Evolutionary conservation across 2,797 vertebrate species (phyloP), one percentile per base, ranked within the genome.

Genomic region (Anisognathus igniventris): DNA sequence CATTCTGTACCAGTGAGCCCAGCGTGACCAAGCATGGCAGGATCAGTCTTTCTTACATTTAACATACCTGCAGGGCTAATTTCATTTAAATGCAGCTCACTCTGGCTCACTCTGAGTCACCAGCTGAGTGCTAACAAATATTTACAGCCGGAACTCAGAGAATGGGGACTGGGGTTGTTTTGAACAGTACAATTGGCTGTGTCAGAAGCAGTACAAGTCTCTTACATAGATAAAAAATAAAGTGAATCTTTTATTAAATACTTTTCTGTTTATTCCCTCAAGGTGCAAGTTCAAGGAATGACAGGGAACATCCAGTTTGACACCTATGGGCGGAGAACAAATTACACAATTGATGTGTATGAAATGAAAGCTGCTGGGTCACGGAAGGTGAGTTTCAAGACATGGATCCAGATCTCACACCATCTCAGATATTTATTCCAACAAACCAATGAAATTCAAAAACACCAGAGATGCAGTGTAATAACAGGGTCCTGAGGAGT

Each of bases 221-320:
- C 66, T 62, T 39, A 28, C 6, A 14, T 1, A 62, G 79, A 56
- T 60, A 60, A 66, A 88, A 78, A 61, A 93, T 40, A 42, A 67
- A 71, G 60, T 64, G 19, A 44, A 45, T 48, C 8, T 82, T 67
- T 12, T 84, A 82, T 85, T 96, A 91, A 60, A 82, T 90, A 35
- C 81, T 82, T 88, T 82, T 83, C 66, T 90, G 58, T 87, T 92
- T 82, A 35, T 96, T 93, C 61, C 42, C 86, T 93, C 70, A 81
- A 99, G 99, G 99, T 99, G 67, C 99, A 99, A 98, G 99, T 99
- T 74, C 99, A 99, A 94, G 99, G 99, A 74, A 99, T 99, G 99
- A 99, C 99, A 65, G 99, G 99, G 90, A 99, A 99, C 93, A 99
- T 99, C 95, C 99, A 99, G 96, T 99, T 99, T 25, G 99, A 99